Percentiles rank a stretch among this genome's conserved stretches.
These are phyloP conservation scores for Diachasmimorpha longicaudata DNA, from an alignment of 1,140 invertebrate species.

Conservation along the genomic window DNA sequence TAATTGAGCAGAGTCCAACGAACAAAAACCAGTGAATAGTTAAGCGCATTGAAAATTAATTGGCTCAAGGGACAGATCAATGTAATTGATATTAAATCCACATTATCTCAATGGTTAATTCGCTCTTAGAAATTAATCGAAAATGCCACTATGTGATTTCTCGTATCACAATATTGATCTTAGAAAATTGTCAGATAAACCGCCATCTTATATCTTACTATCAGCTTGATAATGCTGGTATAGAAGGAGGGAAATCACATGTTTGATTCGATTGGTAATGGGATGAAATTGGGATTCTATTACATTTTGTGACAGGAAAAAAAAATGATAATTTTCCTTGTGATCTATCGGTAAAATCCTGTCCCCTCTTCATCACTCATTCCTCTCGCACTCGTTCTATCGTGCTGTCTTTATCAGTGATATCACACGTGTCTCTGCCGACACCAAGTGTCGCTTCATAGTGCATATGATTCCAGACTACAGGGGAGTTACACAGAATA, in stretches of 20 bases:
- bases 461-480: background rate
- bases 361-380: too few species aligned
- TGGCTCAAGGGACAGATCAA: background rate
- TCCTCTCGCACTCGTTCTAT: background rate
- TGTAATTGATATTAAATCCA: background rate
- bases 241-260: background rate
- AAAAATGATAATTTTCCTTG: too few species aligned
- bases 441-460: background rate
- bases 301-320: too few species aligned
- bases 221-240: background rate
- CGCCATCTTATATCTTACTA: background rate
- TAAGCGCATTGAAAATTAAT: background rate
- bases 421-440: conserved; percentile 18
- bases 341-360: too few species aligned
- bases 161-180: background rate
- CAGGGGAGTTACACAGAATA: conserved; percentile 25
- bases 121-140: background rate
- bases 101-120: background rate
- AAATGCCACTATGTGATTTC: background rate
- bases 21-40: background rate
- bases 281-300: too few species aligned
- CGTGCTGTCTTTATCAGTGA: background rate
- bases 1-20: background rate
- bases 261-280: too few species aligned
- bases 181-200: background rate